phyloP scores from a whole-genome alignment of 1,140 invertebrate genomes.

The Macrotrachela quadricornifera region DNA sequence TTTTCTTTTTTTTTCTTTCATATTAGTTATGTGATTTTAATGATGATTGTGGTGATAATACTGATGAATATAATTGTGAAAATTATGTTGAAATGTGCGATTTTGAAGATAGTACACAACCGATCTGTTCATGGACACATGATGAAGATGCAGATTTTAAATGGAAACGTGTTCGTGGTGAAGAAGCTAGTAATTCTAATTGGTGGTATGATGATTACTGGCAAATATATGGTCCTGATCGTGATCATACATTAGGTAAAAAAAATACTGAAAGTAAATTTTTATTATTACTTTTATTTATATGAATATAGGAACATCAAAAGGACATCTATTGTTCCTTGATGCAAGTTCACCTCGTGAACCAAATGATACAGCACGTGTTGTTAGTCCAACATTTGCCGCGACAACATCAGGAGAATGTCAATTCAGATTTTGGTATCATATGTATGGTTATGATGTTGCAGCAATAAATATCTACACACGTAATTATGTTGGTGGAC shows the following conservation, averaged over 20 bases:
- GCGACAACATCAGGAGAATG: not conserved
- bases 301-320: not conserved
- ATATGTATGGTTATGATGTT: not conserved
- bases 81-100: not conserved
- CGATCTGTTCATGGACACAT: conserved; percentile 1
- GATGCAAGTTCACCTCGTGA: not conserved
- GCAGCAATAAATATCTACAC: not conserved
- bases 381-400: conserved; percentile 4
- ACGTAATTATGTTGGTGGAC: not conserved
- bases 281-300: not conserved
- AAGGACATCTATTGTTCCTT: not conserved
- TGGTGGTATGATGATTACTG: not conserved
- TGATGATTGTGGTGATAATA: conserved; percentile 5
- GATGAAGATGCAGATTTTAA: conserved; percentile 4
- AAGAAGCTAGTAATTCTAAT: not conserved
- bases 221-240: too few relatives aligned
- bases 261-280: not conserved
- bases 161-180: not conserved
- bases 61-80: conserved; percentile 2
- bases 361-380: not conserved
- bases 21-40: not conserved
- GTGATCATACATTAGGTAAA: too few relatives aligned
- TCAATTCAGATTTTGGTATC: conserved; percentile 8
- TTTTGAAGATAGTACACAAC: conserved; percentile 3
- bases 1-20: too few relatives aligned